Base-by-base conservation (phyloP, 2,113 vertebrate species). In the Crotalus horridus region DNA sequence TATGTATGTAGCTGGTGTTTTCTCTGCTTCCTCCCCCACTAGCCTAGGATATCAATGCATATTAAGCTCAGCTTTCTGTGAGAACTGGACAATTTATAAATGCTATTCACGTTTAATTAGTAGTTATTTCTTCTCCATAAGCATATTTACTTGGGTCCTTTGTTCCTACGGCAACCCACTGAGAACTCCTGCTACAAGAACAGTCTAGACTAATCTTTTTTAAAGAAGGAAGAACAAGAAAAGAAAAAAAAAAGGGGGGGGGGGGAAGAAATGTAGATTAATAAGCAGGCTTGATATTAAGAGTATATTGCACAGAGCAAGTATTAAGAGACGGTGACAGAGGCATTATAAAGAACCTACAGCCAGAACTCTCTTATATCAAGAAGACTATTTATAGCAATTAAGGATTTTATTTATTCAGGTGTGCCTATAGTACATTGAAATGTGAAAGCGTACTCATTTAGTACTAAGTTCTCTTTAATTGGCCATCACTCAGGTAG, bases 81-180 rank as follows among this genome's bases (percentile, higher is more conserved):
- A 96, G 97, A 94, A 93, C 96, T 90, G 97, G 95, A 97, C 95
- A 96, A 97, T 97, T 97, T 97, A 96, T 96, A 97, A 96, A 95
- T 95, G 97, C 96, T 95, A 94, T 97, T 97, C 97, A 96, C 96
- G 98, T 98, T 98, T 98, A 98, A 98, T 98, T 98, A 98, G 98
- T 96, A 98, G 98, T 98, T 98, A 98, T 98, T 98, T 97, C 97
- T 98, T 97, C 97, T 97, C 98, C 96, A 97, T 97, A 98, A 98
- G 98, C 98, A 96, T 98, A 98, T 99, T 99, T 98, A 98, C 98
- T 98, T 96, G 96, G 96, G 96, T 97, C 97, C 97, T 95, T 96
- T 93, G 98, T 99, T 98, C 97, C 99, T 98, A 99, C 98, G 98
- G 98, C 98, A 99, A 99, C 98, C 96, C 97, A 96, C 97, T 95